Conservation (phyloP, 2,797 vertebrate genomes). For the Setipinna tenuifilis region DNA sequence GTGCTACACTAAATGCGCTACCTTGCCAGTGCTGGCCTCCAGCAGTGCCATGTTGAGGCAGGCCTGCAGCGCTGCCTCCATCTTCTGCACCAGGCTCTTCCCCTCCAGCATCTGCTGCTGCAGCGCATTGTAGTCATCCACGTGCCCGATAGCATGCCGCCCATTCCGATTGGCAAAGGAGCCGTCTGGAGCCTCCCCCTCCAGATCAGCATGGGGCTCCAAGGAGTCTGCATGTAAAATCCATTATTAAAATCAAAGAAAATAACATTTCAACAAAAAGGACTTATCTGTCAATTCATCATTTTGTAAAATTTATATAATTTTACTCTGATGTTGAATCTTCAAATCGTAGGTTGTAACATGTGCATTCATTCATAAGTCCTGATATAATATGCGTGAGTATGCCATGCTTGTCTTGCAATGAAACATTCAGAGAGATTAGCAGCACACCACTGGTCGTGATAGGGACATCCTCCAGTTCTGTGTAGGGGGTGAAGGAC, state of each 20-base stretch:
- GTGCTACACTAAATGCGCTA: constrained; percentile 48
- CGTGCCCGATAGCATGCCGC: constrained; percentile 78
- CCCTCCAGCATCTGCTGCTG: constrained; percentile 87
- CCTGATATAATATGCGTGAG: not conserved
- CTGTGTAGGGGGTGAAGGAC: constrained; percentile 72
- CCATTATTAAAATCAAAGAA: no score
- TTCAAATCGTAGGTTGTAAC: not conserved
- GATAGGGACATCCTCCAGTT: constrained; percentile 76
- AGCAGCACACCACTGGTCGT: constrained; percentile 73
- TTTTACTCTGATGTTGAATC: no score
- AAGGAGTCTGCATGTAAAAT: constrained; percentile 59
- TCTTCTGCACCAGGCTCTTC: constrained; percentile 76
- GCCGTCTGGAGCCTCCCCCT: constrained; percentile 72
- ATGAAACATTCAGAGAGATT: constrained; percentile 43
- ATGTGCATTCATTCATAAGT: not conserved
- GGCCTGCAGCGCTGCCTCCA: constrained; percentile 74
- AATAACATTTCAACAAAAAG: no score
- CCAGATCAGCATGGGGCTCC: constrained; percentile 77
- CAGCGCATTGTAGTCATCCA: constrained; percentile 86
- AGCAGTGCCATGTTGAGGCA: constrained; percentile 64
- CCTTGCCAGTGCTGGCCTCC: constrained; percentile 71
- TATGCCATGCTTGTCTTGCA: constrained; percentile 43
- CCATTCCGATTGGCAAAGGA: constrained; percentile 79
- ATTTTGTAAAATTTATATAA: no score
- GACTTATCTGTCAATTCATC: not conserved